Evolutionary conservation across 2,888 invertebrate genomes (phyloP), one percentile per base, ranked within the genome.

Genomic region (Orthosia gracilis): DNA sequence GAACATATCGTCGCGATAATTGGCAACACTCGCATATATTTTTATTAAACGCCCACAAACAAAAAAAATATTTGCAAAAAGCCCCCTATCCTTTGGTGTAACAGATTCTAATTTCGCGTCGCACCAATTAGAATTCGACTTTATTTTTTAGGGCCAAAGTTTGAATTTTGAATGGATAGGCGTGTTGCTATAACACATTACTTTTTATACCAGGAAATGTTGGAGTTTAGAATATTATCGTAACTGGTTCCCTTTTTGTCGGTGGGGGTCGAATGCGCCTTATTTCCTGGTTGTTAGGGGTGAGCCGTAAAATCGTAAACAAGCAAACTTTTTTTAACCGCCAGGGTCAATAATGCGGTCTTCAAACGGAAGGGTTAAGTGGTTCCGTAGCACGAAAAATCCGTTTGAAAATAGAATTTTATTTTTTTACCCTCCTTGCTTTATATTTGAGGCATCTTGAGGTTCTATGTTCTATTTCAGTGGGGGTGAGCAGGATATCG

Each of bases 141-240:
- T 85, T 92, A 90, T 85, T 69, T 73, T 80, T 47, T n/a, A 18
- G 45, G 11, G 15, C 17, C 72, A 78, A 88, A 79, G 88, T 84
- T 85, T 80, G 73, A 89, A 86, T 86, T 82, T 76, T 71, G 76
- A 69, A 77, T 74, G 83, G 55, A 79, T 70, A 64, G 40, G 50
- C 11, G 17, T 67, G 57, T 76, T 76, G 87, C 79, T 85, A 82
- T 87, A 88, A 85, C 88, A 85, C 92, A 91, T 93, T 92, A 91
- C 90, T 91, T 94, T 93, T 94, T 93, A 93, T 92, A 92, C 87
- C 89, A 89, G 89, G 90, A 91, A 91, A 90, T 91, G 89, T 88
- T 85, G 86, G 89, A 87, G 90, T 90, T 91, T 90, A 88, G 91
- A 91, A 90, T 87, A 91, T 91, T 89, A 91, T 90, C 91, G 90